Evolutionary conservation across 2,888 invertebrate genomes (phyloP).

Genomic region (Hirtodrosophila cameraria): DNA sequence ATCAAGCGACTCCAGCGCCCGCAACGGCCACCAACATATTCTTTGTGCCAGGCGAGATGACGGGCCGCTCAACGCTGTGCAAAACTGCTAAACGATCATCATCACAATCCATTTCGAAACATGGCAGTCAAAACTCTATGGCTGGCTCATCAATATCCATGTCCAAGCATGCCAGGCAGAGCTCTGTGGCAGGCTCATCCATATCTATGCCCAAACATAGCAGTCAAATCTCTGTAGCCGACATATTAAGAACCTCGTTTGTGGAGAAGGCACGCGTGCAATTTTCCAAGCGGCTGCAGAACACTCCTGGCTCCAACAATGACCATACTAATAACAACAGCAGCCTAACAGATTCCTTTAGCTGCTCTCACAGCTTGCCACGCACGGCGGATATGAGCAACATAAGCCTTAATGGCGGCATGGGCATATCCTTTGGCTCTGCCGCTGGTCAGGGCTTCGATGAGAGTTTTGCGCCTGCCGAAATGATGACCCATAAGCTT

Average conservation of each 20-base stretch:
- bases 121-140: constrained; percentile 64
- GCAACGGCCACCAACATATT: constrained; percentile 70
- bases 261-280: constrained; percentile 78
- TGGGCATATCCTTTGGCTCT: constrained; percentile 63
- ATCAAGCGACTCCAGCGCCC: constrained; percentile 38
- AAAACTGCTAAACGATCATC: constrained; percentile 4
- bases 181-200: constrained; percentile 71
- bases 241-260: constrained; percentile 82
- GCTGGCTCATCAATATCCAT: constrained; percentile 83
- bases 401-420: constrained; percentile 64
- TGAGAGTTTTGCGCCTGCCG: constrained; percentile 80
- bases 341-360: constrained; percentile 58
- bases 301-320: constrained; percentile 27
- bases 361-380: constrained; percentile 73
- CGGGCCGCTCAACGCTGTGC: constrained; percentile 82
- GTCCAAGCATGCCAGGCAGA: constrained; percentile 36
- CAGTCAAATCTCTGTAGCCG: constrained; percentile 73
- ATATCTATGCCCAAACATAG: constrained; percentile 18
- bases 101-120: constrained; percentile 11
- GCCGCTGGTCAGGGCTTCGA: constrained; percentile 33
- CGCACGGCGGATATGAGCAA: constrained; percentile 81
- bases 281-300: constrained; percentile 56
- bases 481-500: constrained; percentile 81
- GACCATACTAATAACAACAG: constrained; percentile 25
- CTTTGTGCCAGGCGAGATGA: constrained; percentile 83